Evolutionary conservation across 2,888 invertebrate species (phyloP).

Genomic region (Lasioglossum calceatum): DNA sequence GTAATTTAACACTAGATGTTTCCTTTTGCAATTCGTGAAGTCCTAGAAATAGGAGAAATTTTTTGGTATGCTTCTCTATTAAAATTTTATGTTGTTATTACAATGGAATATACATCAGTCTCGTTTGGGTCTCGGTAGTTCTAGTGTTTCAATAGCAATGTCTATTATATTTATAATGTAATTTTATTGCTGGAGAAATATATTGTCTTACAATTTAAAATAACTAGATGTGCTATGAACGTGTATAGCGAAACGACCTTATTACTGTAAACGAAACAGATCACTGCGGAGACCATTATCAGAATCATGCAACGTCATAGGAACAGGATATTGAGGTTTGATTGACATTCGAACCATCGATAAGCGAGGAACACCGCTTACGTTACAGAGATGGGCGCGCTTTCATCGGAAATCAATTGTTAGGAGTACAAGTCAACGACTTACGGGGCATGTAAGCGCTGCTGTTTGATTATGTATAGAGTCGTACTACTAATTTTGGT

Average conservation of each 20-base stretch:
- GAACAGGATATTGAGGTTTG: not conserved
- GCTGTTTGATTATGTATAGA: not conserved
- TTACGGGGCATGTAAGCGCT: not conserved
- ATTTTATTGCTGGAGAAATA: not conserved
- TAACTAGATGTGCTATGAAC: not conserved
- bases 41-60: too few relatives aligned
- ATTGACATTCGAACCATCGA: conserved; percentile 4
- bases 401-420: conserved; percentile 10
- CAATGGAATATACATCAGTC: too few relatives aligned
- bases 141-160: not conserved
- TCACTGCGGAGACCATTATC: not conserved
- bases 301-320: not conserved
- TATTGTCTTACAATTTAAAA: not conserved
- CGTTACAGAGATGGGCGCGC: not conserved
- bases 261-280: not conserved
- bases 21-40: too few relatives aligned
- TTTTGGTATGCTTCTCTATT: too few relatives aligned
- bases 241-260: not conserved
- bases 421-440: conserved; percentile 15
- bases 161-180: too few relatives aligned
- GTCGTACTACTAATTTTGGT: conserved; percentile 19
- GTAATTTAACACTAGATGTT: not conserved
- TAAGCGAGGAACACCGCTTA: conserved; percentile 5
- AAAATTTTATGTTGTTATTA: too few relatives aligned
- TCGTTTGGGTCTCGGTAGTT: too few relatives aligned